Evolutionary conservation across 2,113 vertebrate genomes (phyloP).

Genomic region (Sylvietta virens): DNA sequence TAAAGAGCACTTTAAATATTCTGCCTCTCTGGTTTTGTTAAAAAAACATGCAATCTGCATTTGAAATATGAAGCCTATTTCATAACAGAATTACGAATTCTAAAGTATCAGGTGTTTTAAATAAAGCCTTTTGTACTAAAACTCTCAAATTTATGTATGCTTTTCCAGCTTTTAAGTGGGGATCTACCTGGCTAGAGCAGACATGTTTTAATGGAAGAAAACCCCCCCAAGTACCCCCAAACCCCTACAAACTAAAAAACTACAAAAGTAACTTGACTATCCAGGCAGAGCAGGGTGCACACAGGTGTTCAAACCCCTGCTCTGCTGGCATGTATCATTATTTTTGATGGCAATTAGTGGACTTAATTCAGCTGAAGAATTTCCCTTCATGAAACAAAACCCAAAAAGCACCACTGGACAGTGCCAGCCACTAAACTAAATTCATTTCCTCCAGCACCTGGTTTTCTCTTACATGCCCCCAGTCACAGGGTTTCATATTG

Average conservation of each 20-base stretch:
- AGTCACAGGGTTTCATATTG: background rate
- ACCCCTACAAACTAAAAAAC: background rate
- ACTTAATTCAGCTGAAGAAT: background rate
- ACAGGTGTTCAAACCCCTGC: background rate
- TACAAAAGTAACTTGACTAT: background rate
- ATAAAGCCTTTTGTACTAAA: slow-evolving; percentile 9
- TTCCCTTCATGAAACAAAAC: background rate
- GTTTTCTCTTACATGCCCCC: background rate
- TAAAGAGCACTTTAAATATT: slow-evolving; percentile 24
- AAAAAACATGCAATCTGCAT: slow-evolving; percentile 18
- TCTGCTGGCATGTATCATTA: background rate
- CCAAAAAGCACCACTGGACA: background rate
- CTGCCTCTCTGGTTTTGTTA: background rate
- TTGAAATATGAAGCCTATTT: slow-evolving; percentile 40
- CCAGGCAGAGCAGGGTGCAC: background rate
- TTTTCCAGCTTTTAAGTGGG: background rate
- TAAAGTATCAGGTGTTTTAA: background rate
- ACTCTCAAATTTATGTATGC: background rate
- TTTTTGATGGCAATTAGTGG: background rate
- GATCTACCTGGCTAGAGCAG: background rate
- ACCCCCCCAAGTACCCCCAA: background rate
- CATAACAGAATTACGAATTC: slow-evolving; percentile 14
- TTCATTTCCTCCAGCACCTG: background rate
- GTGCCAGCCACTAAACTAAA: background rate
- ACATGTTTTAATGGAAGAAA: background rate